Conservation (phyloP, 2,113 vertebrate species). For the Merops nubicus region DNA sequence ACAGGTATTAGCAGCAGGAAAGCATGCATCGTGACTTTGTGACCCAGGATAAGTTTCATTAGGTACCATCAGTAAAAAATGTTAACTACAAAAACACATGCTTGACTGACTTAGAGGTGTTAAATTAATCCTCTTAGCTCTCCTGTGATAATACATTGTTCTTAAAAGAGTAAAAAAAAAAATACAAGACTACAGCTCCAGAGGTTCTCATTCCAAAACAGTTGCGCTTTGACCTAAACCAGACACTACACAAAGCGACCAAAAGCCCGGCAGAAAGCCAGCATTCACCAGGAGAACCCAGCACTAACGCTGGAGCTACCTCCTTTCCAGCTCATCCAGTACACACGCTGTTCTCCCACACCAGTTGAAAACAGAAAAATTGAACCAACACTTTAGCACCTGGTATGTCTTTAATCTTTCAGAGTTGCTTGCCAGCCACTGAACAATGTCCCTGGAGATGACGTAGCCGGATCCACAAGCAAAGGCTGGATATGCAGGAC, state of each 20-base stretch:
- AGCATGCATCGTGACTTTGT: not conserved
- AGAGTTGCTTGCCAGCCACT: slow-evolving; percentile 91
- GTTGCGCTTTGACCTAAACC: not conserved
- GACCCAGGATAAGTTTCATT: not conserved
- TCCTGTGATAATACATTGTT: not conserved
- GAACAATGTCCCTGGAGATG: slow-evolving; percentile 89
- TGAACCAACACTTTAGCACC: slow-evolving; percentile 69
- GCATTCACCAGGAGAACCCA: not conserved
- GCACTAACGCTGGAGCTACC: not conserved
- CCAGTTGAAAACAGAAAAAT: not conserved
- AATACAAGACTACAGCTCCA: not conserved
- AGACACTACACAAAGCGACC: not conserved
- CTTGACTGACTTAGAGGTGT: not conserved
- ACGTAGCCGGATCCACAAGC: slow-evolving; percentile 95
- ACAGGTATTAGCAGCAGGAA: not conserved
- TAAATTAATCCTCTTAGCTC: not conserved
- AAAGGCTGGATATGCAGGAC: slow-evolving; percentile 94
- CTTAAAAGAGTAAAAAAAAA: not conserved
- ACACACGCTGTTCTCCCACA: not conserved
- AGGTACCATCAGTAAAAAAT: not conserved
- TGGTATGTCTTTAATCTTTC: slow-evolving; percentile 92
- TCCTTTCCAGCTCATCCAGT: not conserved
- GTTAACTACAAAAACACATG: not conserved
- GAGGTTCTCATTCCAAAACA: not conserved
- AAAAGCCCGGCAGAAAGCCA: not conserved